Percentiles rank a stretch among this genome's conserved stretches.
These are phyloP conservation scores for Hydriomena furcata DNA, from an alignment of 2,888 invertebrate genomes.

Conservation along the genomic window DNA sequence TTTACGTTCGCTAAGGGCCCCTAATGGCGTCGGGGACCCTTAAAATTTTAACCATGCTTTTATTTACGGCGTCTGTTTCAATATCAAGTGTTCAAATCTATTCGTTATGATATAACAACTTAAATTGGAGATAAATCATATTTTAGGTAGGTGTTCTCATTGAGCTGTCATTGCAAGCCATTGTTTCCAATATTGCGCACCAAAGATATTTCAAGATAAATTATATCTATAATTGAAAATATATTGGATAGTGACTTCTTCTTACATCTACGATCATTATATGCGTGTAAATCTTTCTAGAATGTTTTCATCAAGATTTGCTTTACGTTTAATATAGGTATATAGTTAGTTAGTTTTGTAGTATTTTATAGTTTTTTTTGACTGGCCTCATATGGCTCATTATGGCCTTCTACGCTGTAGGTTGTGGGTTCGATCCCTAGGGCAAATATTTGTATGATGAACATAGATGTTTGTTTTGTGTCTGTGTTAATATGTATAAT, in stretches of 20 bases:
- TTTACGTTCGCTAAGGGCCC: slow-evolving; percentile 68
- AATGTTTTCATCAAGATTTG: slow-evolving; percentile 13
- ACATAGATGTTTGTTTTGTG: too few relatives aligned
- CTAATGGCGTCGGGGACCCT: slow-evolving; percentile 75
- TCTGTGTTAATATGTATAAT: too few relatives aligned
- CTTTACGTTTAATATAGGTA: slow-evolving; percentile 27
- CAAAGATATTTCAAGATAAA: slow-evolving; percentile 20
- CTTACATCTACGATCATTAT: too few relatives aligned
- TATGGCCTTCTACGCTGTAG: too few relatives aligned
- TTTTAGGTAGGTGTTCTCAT: slow-evolving; percentile 22
- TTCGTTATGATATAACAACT: slow-evolving; percentile 36
- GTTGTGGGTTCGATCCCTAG: too few relatives aligned
- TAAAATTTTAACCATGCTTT: slow-evolving; percentile 78
- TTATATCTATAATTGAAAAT: slow-evolving; percentile 26
- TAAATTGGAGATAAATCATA: slow-evolving; percentile 27
- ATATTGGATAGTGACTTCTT: slow-evolving; percentile 19
- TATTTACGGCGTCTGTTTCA: slow-evolving; percentile 68
- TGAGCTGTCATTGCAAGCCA: slow-evolving; percentile 23
- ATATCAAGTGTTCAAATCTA: slow-evolving; percentile 35
- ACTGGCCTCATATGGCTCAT: too few relatives aligned
- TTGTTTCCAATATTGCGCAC: slow-evolving; percentile 20
- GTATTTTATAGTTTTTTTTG: too few relatives aligned
- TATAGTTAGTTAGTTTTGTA: too few relatives aligned
- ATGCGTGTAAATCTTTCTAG: not conserved
- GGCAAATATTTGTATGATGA: too few relatives aligned